Base-by-base conservation (phyloP, 2,797 vertebrate genomes). In the Apogon hyalosoma region DNA sequence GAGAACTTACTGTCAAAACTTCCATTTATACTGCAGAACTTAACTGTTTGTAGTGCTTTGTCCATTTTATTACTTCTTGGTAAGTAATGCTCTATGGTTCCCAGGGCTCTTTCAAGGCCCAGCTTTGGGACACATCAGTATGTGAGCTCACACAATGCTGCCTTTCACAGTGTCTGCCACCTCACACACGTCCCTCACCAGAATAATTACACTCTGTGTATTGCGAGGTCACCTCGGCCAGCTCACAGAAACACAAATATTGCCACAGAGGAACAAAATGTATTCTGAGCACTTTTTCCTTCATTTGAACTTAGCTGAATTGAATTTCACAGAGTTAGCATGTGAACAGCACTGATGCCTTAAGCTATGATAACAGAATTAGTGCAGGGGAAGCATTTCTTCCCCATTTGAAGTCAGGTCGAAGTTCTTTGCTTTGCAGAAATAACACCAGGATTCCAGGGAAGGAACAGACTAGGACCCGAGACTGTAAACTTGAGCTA, bases 221-320 rank as follows among this genome's bases (percentile, higher is more conserved):
- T 82, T 75, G 75, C 65, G 80, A 86, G 87, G 90, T 94, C 93
- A 92, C 92, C 87, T 82, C 59, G 75, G 90, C 93, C 88, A 88
- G 88, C 91, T 86, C 75, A 87, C 82, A 94, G 85, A 94, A 92
- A 94, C 87, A 93, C 78, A 94, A 94, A 94, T 78, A 95, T 94
- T 94, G 92, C 83, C 87, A 92, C 85, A 91, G 81, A 90, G 90
- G 90, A 93, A 94, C 90, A 93, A 93, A 93, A 90, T 89, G 88
- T 90, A 90, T 93, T 93, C 86, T 87, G 73, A 84, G 83, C 67
- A 79, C 59, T 85, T 88, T 79, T 85, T 87, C 79, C 66, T 86
- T 84, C 84, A 88, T 88, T 89, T 91, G 88, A 92, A 91, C 89
- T 88, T 69, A 74, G 87, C 73, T 87, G 89, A 91, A 88, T 91